Evolutionary conservation across 2,888 invertebrate genomes (phyloP), one percentile per base, ranked within the genome.

Genomic region (Platycheirus albimanus): DNA sequence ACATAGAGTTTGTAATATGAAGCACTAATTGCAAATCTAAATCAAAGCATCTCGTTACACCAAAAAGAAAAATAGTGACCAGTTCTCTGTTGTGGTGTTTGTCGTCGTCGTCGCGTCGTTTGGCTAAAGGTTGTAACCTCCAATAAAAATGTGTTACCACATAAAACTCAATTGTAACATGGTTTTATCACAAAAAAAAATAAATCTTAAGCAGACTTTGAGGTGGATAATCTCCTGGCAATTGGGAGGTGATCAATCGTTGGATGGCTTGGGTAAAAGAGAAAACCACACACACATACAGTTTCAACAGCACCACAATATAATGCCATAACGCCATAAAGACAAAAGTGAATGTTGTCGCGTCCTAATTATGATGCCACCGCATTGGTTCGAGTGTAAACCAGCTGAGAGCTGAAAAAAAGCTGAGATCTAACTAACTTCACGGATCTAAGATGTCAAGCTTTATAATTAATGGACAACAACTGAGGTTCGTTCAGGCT

Each of bases 381-480:
- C 66, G 24, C 56, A 66, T 47, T 76, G 66, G 51, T 41, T 41
- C 24, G 10, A 0, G 8, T 8, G 30, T n/a, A 52, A 17, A 52
- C 52, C 17, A 56, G 56, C 38, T 20, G 36, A 66, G 6, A 61
- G 17, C n/a, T n/a, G n/a, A n/a, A n/a, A n/a, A n/a, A n/a, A 6
- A 58, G 43, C 58, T 64, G 56, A 72, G 47, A 69, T 69, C 66
- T 69, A 24, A n/a, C n/a, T 38, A 58, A 80, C 85, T 81, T 85
- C 85, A 85, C 85, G 85, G 85, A 85, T 85, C 85, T 85, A 19
- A 76, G 85, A 85, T 85, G 85, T 85, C 85, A 85, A 85, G 74
- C 77, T 66, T 45, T 80, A 19, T 84, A 85, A 85, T 85, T 85
- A 85, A 85, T 85, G 83, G 78, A 84, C 72, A 43, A 41, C 76